Conservation (phyloP, 2,113 vertebrate genomes). For the Stegastes partitus region DNA sequence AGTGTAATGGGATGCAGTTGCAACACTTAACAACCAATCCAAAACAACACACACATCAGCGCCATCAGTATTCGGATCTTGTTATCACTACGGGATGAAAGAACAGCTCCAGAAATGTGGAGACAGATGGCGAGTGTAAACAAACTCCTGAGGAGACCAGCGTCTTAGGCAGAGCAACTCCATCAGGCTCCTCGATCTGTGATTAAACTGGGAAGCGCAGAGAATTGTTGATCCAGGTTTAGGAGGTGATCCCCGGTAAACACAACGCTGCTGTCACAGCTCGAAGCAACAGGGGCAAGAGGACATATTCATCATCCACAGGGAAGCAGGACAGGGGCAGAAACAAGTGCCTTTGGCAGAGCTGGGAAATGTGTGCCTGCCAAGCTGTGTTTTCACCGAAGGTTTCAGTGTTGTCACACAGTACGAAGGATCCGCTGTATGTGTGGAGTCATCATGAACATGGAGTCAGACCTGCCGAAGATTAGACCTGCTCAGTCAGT, state of each 20-base stretch:
- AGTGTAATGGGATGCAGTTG: neutral
- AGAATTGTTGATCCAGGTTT: conserved; percentile 41
- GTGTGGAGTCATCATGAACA: neutral
- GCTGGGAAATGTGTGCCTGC: conserved; percentile 1
- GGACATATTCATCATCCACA: neutral
- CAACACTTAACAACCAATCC: conserved; percentile 11
- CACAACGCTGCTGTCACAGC: neutral
- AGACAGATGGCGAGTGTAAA: conserved; percentile 39
- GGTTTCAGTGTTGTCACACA: neutral
- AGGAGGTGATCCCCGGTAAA: conserved; percentile 35
- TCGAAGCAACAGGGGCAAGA: too few species aligned
- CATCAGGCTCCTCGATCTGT: conserved; percentile 25
- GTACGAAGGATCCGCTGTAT: neutral
- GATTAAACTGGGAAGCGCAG: conserved; percentile 19
- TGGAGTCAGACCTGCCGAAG: conserved; percentile 21
- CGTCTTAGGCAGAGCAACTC: conserved; percentile 32
- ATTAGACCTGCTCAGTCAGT: conserved; percentile 57
- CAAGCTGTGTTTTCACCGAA: conserved; percentile 14
- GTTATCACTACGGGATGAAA: neutral
- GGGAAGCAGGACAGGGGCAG: too few species aligned
- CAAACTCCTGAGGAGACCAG: conserved; percentile 14
- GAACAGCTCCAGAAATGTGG: conserved; percentile 4
- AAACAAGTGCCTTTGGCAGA: neutral
- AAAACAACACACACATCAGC: conserved; percentile 5
- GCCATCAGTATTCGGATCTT: conserved; percentile 10